Evolutionary conservation across 2,888 invertebrate species (phyloP), one percentile per base, ranked within the genome.

Genomic region (Cyclophora albipunctata): DNA sequence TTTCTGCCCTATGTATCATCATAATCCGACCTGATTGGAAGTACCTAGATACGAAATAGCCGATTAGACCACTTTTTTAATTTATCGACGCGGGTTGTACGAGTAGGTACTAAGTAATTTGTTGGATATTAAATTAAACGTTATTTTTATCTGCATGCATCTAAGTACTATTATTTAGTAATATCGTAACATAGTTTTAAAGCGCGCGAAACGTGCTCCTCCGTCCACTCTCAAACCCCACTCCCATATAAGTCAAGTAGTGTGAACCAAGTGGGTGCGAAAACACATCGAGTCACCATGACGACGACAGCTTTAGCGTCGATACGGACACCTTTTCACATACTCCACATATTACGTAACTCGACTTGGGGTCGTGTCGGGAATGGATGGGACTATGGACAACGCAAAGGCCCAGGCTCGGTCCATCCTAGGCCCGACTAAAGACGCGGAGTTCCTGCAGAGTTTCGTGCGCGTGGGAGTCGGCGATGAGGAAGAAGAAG

Each of bases 391-490:
- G 48, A 75, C 59, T 54, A 71, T 76, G 54, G 84, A 84, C 46
- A 80, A 75, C 54, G 89, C 82, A 20, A 83, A 82, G 67, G 84
- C 84, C 34, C 89, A 89, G 60, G 86, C 90, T 42, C 89, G 89
- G 46, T 90, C 91, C 53, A 92, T 93, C 47, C 81, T 94, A n/a
- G 92, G 92, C 49, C 90, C 91, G 37, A 91, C 92, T 45, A 90
- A 93, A 67, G 92, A 94, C 61, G 92, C 93, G 7, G 95, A 95
- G 71, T 91, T 95, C 63, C 75, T 96, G 20, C 94, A 95, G 81
- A 95, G 95, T 73, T 96, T 94, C 73, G 93, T 94, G 7, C 90
- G 95, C 47, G 91, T 94, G 20, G 94, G 92, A 35, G 81, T 91
- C 4, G 91, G 90, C 2, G 90, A 90, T 34, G 89, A 90, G 3